These are phyloP conservation scores for Spilosoma lubricipeda DNA, from an alignment of 2,888 invertebrate species.

Conservation along the genomic window DNA sequence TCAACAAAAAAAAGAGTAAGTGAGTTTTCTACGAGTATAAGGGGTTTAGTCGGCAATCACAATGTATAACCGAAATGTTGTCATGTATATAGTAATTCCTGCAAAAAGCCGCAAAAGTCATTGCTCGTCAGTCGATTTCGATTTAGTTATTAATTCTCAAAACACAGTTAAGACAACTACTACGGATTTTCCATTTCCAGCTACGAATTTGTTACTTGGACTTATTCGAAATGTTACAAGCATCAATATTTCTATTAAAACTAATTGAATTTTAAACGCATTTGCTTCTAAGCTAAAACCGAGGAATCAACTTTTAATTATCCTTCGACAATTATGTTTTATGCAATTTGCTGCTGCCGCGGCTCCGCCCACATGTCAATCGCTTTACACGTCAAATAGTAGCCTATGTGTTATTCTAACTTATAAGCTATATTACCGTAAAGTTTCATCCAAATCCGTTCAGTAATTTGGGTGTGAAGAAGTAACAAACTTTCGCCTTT, in stretches of 20 bases:
- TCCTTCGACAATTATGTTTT: neutral
- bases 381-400: too few relatives aligned
- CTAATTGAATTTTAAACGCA: neutral
- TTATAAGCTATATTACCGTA: too few relatives aligned
- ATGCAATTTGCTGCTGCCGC: too few relatives aligned
- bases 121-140: too few relatives aligned
- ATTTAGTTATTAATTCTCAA: neutral
- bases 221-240: neutral
- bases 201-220: neutral
- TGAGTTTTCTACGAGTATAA: too few relatives aligned
- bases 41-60: too few relatives aligned
- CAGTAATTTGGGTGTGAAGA: too few relatives aligned
- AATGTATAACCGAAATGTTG: neutral
- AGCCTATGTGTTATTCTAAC: too few relatives aligned
- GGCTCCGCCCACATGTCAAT: too few relatives aligned
- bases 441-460: too few relatives aligned
- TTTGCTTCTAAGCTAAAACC: constrained; percentile 1
- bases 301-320: neutral
- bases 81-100: neutral
- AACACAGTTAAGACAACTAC: neutral
- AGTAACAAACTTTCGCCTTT: too few relatives aligned
- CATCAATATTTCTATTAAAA: constrained; percentile 5
- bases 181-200: neutral
- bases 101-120: neutral
- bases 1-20: too few relatives aligned